Percentiles rank a stretch among this genome's conserved stretches.
Evolutionary conservation across 2,888 invertebrate genomes (phyloP).

Genomic region (Mycogona germanica): DNA sequence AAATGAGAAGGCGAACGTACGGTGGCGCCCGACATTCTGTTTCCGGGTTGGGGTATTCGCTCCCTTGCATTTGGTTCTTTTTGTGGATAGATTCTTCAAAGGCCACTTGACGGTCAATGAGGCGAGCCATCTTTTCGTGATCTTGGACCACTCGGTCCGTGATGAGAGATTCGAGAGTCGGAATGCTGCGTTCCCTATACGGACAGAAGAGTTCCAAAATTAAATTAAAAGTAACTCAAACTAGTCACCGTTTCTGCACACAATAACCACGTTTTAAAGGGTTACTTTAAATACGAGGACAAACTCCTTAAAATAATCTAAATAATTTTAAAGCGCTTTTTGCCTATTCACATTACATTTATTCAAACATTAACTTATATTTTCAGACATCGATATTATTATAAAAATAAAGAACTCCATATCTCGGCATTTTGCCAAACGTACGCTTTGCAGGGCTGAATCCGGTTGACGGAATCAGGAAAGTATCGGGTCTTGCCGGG

Average conservation of each 20-base stretch:
- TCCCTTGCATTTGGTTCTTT: constrained; percentile 26
- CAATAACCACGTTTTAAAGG: too few relatives aligned
- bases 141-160: constrained; percentile 42
- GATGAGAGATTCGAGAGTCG: constrained; percentile 66
- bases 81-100: constrained; percentile 31
- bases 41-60: constrained; percentile 33
- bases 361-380: too few relatives aligned
- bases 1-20: too few relatives aligned
- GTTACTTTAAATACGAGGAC: too few relatives aligned
- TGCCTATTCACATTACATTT: too few relatives aligned
- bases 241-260: background rate
- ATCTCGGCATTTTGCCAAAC: too few relatives aligned
- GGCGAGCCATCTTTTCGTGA: constrained; percentile 47
- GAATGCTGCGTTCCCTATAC: constrained; percentile 75
- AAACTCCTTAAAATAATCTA: too few relatives aligned
- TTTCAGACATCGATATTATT: too few relatives aligned
- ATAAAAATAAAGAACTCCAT: too few relatives aligned
- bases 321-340: too few relatives aligned
- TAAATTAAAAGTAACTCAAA: constrained; percentile 6
- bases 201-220: too few relatives aligned
- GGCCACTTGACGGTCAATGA: constrained; percentile 32
- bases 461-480: constrained; percentile 64
- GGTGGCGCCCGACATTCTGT: constrained; percentile 38
- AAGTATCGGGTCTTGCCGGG: constrained; percentile 60
- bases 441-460: constrained; percentile 68